Evolutionary conservation across 2,113 vertebrate genomes (phyloP).

Genomic region (Nanger granti): DNA sequence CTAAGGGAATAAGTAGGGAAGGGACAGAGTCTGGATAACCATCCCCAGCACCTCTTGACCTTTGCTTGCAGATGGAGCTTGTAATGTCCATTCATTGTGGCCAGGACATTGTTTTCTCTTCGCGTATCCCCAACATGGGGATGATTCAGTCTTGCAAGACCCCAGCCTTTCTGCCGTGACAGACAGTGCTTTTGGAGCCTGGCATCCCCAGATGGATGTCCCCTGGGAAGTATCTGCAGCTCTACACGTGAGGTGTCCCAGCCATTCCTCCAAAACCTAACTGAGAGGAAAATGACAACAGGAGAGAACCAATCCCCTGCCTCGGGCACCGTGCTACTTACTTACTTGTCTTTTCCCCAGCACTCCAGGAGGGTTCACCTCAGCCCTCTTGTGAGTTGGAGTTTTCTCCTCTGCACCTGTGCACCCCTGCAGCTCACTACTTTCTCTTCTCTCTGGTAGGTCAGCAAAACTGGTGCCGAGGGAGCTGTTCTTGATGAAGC

Average conservation of each 20-base stretch:
- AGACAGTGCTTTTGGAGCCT: neutral
- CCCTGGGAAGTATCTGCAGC: neutral
- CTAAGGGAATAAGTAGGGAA: neutral
- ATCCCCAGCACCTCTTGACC: neutral
- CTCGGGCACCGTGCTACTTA: neutral
- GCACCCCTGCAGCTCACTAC: constrained; percentile 31
- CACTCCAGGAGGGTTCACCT: neutral
- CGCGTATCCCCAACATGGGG: accelerated
- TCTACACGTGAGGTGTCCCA: constrained; percentile 2
- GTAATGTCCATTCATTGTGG: neutral
- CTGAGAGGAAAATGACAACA: constrained; percentile 59
- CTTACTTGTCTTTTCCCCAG: constrained; percentile 10
- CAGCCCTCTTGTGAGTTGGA: neutral
- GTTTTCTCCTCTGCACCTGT: neutral
- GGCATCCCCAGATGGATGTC: neutral
- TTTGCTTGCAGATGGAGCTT: neutral
- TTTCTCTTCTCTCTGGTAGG: constrained; percentile 78
- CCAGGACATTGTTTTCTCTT: neutral
- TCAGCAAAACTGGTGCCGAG: constrained; percentile 98
- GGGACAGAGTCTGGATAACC: neutral
- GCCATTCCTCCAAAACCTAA: constrained; percentile 57
- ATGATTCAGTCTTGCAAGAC: neutral
- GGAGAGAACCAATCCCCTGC: constrained; percentile 10
- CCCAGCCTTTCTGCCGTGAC: neutral
- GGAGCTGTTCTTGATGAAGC: constrained; percentile 96